phyloP scores from a whole-genome alignment of 2,888 invertebrate species.

The Ophioninae sp. region DNA sequence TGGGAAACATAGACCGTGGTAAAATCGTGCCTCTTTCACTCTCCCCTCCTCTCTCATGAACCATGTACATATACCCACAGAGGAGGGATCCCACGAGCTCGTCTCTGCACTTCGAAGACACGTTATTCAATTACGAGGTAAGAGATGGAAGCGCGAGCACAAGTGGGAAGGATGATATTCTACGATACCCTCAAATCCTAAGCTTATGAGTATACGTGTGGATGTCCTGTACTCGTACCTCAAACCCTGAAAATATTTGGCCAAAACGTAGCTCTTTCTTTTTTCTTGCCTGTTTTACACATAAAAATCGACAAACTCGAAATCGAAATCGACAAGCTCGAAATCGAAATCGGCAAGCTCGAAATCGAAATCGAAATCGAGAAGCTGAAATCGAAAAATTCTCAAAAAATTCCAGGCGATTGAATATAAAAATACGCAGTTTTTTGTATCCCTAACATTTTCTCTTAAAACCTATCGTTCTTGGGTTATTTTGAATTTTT shows the following conservation, averaged over 20 bases:
- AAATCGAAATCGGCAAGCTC: no score
- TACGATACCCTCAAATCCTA: conserved; percentile 35
- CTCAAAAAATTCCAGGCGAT: no score
- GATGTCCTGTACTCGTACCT: neutral
- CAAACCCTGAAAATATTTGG: neutral
- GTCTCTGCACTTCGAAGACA: conserved; percentile 70
- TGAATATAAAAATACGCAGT: no score
- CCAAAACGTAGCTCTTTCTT: neutral
- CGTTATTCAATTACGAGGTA: conserved; percentile 78
- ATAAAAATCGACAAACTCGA: no score
- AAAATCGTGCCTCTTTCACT: conserved; percentile 49
- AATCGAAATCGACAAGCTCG: no score
- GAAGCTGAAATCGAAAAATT: no score
- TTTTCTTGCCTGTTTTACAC: neutral
- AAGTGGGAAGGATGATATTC: conserved; percentile 63
- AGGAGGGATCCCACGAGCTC: conserved; percentile 66
- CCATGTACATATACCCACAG: conserved; percentile 60
- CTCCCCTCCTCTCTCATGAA: conserved; percentile 39
- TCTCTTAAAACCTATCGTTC: no score
- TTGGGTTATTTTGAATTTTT: no score
- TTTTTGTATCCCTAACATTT: no score
- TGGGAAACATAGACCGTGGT: conserved; percentile 65
- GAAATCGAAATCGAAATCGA: no score
- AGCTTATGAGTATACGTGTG: neutral
- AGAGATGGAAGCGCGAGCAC: conserved; percentile 70